phyloP scores from a whole-genome alignment of 1,140 invertebrate genomes.

The Sycophaga agraensis region DNA sequence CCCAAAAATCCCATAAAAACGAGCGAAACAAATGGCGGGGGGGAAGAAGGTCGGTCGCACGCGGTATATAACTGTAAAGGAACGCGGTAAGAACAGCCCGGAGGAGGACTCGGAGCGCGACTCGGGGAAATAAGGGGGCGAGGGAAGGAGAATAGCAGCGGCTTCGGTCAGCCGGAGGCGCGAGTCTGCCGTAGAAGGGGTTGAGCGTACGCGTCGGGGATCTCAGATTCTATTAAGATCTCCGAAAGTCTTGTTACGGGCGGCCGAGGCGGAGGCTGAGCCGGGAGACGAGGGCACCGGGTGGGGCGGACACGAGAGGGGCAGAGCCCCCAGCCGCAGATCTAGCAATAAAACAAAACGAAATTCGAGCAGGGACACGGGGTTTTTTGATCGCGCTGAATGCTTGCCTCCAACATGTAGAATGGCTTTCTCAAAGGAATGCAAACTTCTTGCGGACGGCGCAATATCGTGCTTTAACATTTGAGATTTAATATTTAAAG shows the following conservation, averaged over 20 bases:
- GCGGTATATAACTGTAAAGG: background rate
- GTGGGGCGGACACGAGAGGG: too few relatives aligned
- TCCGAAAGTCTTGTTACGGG: conserved; percentile 57
- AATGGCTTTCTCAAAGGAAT: too few relatives aligned
- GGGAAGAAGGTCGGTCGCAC: too few relatives aligned
- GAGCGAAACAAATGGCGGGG: too few relatives aligned
- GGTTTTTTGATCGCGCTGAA: too few relatives aligned
- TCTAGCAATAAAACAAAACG: conserved; percentile 59
- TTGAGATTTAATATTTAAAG: too few relatives aligned
- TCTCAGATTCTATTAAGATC: conserved; percentile 60
- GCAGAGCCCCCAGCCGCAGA: conserved; percentile 49
- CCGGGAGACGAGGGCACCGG: too few relatives aligned
- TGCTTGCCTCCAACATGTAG: too few relatives aligned
- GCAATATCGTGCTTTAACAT: too few relatives aligned
- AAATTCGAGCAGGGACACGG: too few relatives aligned
- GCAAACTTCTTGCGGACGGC: too few relatives aligned
- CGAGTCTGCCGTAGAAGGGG: conserved; percentile 23
- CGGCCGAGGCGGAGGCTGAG: conserved; percentile 31
- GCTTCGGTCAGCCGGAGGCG: conserved; percentile 18
- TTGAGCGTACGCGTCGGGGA: conserved; percentile 19
- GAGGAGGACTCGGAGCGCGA: background rate
- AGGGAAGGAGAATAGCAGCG: background rate
- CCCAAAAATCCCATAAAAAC: too few relatives aligned
- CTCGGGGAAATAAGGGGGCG: background rate
- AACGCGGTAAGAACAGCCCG: background rate